Conservation (phyloP, 1,140 invertebrate genomes). For the Melanaphis sacchari region DNA sequence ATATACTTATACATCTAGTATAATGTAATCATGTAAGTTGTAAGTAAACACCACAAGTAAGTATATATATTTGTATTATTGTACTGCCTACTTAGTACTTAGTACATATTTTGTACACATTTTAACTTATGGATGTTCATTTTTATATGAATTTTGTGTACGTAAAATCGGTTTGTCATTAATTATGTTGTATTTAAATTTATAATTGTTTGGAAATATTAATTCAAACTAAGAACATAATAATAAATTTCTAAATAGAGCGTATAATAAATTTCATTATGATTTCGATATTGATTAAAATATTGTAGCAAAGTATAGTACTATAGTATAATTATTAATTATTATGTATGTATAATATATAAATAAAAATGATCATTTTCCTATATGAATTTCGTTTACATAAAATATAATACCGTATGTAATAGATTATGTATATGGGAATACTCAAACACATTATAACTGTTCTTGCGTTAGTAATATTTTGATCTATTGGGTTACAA, state of each 20-base stretch:
- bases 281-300: neutral
- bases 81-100: too few relatives aligned
- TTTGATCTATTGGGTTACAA: slow-evolving; percentile 41
- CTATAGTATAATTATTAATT: neutral
- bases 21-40: too few relatives aligned
- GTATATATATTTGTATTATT: neutral
- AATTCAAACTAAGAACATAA: neutral
- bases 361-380: neutral
- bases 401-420: neutral
- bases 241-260: neutral
- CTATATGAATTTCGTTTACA: neutral
- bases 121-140: neutral
- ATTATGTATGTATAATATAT: neutral
- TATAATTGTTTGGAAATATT: neutral
- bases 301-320: neutral
- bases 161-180: neutral
- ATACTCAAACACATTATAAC: neutral
- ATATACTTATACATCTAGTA: neutral
- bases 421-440: neutral
- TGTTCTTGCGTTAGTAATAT: slow-evolving; percentile 32
- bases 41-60: neutral
- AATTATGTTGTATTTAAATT: neutral
- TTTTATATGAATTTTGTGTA: neutral
- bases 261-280: neutral
- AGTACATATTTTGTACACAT: neutral